Evolutionary conservation across 2,888 invertebrate species (phyloP).

Genomic region (Uropetala carovei): DNA sequence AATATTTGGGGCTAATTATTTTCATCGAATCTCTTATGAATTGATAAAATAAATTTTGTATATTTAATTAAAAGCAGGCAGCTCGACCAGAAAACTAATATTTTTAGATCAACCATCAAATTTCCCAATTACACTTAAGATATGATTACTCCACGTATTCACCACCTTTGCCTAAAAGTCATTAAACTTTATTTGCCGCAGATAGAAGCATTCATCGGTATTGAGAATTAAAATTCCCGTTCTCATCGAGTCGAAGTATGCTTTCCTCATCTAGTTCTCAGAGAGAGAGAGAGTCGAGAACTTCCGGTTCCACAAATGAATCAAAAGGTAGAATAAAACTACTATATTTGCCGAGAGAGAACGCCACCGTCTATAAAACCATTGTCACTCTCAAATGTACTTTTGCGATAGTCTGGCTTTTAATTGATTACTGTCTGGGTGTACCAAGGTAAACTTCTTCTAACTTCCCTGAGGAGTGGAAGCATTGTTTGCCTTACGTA

Average conservation of each 20-base stretch:
- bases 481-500: background rate
- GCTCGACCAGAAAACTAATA: too few relatives aligned
- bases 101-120: too few relatives aligned
- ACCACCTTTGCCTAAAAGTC: too few relatives aligned
- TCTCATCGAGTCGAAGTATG: background rate
- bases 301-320: background rate
- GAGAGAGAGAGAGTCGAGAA: background rate
- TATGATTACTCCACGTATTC: too few relatives aligned
- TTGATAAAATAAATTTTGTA: too few relatives aligned
- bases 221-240: background rate
- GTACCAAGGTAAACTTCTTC: conserved; percentile 19
- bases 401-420: conserved; percentile 23
- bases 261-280: background rate
- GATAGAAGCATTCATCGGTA: background rate
- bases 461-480: background rate
- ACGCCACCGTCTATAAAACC: background rate
- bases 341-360: background rate
- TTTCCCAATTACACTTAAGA: too few relatives aligned
- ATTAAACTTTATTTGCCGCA: too few relatives aligned
- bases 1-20: too few relatives aligned
- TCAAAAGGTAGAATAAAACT: background rate
- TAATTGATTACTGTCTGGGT: conserved; percentile 32
- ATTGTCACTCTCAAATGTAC: conserved; percentile 1
- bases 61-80: too few relatives aligned
- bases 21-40: too few relatives aligned